Base-by-base conservation (phyloP, 1,140 invertebrate species). In the Scaptomyza montana region DNA sequence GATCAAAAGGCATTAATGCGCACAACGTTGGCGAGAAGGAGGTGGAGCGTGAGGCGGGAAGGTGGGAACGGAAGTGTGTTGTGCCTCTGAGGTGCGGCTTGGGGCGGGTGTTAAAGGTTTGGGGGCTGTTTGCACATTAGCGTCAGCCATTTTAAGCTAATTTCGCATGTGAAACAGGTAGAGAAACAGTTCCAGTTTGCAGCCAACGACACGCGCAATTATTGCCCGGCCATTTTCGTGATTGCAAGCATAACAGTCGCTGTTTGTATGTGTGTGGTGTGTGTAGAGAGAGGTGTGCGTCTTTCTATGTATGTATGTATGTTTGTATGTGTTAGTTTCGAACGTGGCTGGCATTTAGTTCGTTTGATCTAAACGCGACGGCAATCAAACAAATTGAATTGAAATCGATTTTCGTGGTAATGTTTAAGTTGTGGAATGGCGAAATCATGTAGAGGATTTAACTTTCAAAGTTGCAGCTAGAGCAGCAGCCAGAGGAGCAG, bases 301-400 rank as follows among this genome's bases (percentile, higher is more conserved):
- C 5, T 33, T 33, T 57, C 43, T 62, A 41, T 21, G 16, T 65
- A 4, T 25, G 21, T 25, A 55, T 46, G 63, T 64, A 25, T 4
- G 21, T 25, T 1, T 65, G 21, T 25, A 3, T 65, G 60, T 51
- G 63, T 64, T 19, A 55, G 55, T 63, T 53, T 41, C 68, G 63
- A 72, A 86, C 82, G 82, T 87, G 82, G 75, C 62, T 67, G 45
- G 82, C 84, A 87, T 87, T 79, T 63, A 73, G 78, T 76, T 70
- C 72, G 84, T 87, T 87, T 87, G 84, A 87, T 87, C 82, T 79
- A 70, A 89, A 66, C 74, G 66, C 45, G 50, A 50, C 39, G 41
- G 59, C 78, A 87, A 89, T 87, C 84, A 86, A 82, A 87, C 78
- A 87, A 86, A 86, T 86, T 86, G 72, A 86, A 87, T 86, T 81